These are phyloP conservation scores for Callipepla squamata DNA, from an alignment of 2,113 vertebrate species.

Conservation along the genomic window DNA sequence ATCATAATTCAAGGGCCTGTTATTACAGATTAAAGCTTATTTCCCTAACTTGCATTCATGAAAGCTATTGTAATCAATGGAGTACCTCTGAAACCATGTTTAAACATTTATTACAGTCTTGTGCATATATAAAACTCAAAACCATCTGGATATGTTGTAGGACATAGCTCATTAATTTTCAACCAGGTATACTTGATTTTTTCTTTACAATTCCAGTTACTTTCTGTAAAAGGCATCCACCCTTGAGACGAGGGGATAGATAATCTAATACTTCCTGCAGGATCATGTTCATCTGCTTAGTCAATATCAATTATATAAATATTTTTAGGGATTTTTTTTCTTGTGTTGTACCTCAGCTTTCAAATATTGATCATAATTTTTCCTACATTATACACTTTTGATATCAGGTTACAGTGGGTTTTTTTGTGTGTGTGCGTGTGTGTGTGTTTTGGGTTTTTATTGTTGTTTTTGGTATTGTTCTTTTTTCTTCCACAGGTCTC, in stretches of 20 bases:
- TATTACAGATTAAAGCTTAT: background rate
- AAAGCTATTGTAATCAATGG: background rate
- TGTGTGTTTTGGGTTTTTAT: background rate
- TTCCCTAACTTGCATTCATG: background rate
- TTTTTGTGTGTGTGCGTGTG: background rate
- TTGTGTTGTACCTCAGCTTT: background rate
- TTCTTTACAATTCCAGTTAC: background rate
- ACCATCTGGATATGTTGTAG: background rate
- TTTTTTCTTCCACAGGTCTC: background rate
- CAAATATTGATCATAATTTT: background rate
- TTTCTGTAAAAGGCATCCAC: background rate
- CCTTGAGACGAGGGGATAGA: background rate
- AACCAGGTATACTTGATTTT: background rate
- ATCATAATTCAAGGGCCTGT: background rate
- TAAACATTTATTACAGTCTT: background rate
- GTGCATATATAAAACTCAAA: background rate
- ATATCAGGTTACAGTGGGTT: background rate
- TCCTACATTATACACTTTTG: rapidly evolving
- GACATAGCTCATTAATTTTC: background rate
- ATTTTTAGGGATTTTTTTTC: background rate
- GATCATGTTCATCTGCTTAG: background rate
- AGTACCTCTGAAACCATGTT: background rate
- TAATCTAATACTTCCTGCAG: background rate
- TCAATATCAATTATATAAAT: background rate
- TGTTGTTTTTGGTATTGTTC: background rate